Conservation (phyloP, 2,113 vertebrate genomes). For the Amphiprion ocellaris region DNA sequence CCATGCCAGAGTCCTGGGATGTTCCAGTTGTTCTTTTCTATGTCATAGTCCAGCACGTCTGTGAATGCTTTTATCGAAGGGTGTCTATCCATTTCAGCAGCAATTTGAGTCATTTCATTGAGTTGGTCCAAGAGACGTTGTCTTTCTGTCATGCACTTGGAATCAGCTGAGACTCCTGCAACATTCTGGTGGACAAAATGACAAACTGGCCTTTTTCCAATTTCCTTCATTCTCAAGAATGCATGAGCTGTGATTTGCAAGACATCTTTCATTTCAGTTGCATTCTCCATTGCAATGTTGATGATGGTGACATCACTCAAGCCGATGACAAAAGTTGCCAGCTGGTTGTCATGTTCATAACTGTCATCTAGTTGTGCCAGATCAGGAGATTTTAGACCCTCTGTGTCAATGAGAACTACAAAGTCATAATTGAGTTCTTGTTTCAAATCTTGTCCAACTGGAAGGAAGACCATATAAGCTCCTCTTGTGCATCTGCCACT, state of each 20-base stretch:
- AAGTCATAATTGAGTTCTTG: conserved; percentile 73
- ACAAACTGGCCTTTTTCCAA: conserved; percentile 81
- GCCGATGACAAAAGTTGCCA: conserved; percentile 86
- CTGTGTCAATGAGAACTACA: conserved; percentile 74
- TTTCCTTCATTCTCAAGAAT: conserved; percentile 74
- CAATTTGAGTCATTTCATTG: conserved; percentile 74
- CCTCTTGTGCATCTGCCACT: conserved; percentile 83
- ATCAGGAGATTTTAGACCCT: conserved; percentile 67
- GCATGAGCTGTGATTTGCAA: conserved; percentile 72
- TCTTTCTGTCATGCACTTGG: conserved; percentile 71
- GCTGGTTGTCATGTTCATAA: conserved; percentile 81
- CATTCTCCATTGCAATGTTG: conserved; percentile 76
- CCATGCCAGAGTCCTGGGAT: conserved; percentile 82
- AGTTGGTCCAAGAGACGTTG: conserved; percentile 75
- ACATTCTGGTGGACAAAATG: conserved; percentile 87
- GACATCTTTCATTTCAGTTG: conserved; percentile 69
- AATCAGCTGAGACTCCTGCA: conserved; percentile 71
- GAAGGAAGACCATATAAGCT: conserved; percentile 77
- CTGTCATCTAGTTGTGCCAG: conserved; percentile 62
- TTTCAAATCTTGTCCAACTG: conserved; percentile 58
- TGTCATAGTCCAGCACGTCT: conserved; percentile 75
- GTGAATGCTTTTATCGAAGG: conserved; percentile 49
- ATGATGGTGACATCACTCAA: conserved; percentile 84
- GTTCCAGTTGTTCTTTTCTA: conserved; percentile 71
- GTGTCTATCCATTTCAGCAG: conserved; percentile 77